Evolutionary conservation across 2,888 invertebrate genomes (phyloP).

Genomic region (Atethmia centrago): DNA sequence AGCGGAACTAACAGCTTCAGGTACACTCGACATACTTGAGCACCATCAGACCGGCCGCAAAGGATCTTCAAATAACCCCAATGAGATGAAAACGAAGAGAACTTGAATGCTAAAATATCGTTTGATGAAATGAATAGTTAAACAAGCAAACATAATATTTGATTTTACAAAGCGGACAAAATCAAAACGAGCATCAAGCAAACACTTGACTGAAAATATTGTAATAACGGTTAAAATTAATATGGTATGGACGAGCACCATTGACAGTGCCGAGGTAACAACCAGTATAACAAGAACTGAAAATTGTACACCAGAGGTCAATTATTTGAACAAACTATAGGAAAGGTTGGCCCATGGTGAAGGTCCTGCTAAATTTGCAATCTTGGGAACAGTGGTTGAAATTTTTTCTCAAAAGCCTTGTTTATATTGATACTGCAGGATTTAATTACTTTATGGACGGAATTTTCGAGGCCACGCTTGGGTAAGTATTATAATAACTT

Average conservation of each 20-base stretch:
- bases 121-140: not conserved
- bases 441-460: constrained; percentile 20
- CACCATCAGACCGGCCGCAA: not conserved
- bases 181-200: constrained; percentile 33
- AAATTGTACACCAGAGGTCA: constrained; percentile 15
- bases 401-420: constrained; percentile 15
- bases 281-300: constrained; percentile 26
- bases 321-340: not conserved
- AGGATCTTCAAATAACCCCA: not conserved
- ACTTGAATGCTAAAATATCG: not conserved
- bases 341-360: not conserved
- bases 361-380: constrained; percentile 11
- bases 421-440: constrained; percentile 6
- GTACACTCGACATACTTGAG: not conserved
- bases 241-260: constrained; percentile 49
- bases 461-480: not conserved
- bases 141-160: constrained; percentile 15
- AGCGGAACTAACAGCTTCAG: not conserved
- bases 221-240: constrained; percentile 47
- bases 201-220: constrained; percentile 52
- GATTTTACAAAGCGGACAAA: constrained; percentile 8
- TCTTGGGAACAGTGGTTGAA: constrained; percentile 18
- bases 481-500: not conserved
- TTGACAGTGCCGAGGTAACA: constrained; percentile 14
- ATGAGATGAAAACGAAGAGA: not conserved